phyloP scores from a whole-genome alignment of 2,888 invertebrate species.

The Limnephilus rhombicus region DNA sequence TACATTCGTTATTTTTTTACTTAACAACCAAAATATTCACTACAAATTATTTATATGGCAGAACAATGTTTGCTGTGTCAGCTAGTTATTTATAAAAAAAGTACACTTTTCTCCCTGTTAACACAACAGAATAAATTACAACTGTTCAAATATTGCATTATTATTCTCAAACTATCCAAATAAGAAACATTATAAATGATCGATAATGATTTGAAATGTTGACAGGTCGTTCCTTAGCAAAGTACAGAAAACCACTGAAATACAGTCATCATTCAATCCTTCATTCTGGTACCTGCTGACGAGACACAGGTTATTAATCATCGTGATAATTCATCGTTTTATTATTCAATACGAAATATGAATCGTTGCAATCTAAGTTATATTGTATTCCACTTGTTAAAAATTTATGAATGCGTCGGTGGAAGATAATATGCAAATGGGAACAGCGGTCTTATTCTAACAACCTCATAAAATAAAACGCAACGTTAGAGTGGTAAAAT shows the following conservation, averaged over 20 bases:
- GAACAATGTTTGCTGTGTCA: no score
- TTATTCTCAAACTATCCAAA: background rate
- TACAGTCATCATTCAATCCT: background rate
- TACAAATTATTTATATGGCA: no score
- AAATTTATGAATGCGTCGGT: background rate
- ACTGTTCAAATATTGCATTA: background rate
- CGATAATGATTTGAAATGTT: background rate
- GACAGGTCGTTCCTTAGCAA: background rate
- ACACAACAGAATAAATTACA: background rate
- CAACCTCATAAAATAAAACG: constrained; percentile 1
- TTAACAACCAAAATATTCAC: no score
- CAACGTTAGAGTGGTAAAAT: background rate
- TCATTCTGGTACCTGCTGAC: background rate
- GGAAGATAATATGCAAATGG: background rate
- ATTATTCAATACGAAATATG: background rate
- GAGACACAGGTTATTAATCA: background rate
- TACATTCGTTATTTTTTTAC: no score
- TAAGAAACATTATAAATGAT: background rate
- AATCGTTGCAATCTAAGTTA: background rate
- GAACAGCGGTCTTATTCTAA: background rate
- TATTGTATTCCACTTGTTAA: constrained; percentile 1
- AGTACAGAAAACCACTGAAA: background rate
- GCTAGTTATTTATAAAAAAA: no score
- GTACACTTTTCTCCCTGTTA: background rate
- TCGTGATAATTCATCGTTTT: background rate